Evolutionary conservation across 1,140 invertebrate species (phyloP).

Genomic region (Bacillus rossius): DNA sequence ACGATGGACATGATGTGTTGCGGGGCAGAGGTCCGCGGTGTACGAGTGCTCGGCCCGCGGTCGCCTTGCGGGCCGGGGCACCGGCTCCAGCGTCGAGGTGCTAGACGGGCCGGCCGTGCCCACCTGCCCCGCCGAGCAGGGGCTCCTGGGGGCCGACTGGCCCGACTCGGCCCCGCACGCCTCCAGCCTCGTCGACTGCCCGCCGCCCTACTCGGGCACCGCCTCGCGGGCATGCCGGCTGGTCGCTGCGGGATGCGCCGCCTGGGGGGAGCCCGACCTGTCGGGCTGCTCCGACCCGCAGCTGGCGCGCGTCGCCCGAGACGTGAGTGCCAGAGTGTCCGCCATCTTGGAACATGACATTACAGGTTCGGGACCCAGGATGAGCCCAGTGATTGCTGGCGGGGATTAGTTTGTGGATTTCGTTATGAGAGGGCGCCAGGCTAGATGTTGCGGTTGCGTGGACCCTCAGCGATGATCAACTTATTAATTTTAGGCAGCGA

Average conservation of each 20-base stretch:
- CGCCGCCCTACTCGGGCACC: constrained; percentile 39
- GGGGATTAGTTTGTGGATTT: too few relatives aligned
- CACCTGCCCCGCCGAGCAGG: constrained; percentile 44
- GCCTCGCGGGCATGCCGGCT: constrained; percentile 48
- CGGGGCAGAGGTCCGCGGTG: constrained; percentile 50
- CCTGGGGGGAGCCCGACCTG: constrained; percentile 69
- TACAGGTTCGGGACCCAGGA: too few relatives aligned
- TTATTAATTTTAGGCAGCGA: too few relatives aligned
- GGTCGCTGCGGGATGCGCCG: constrained; percentile 52
- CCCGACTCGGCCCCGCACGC: constrained; percentile 55
- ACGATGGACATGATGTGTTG: too few relatives aligned
- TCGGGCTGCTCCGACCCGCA: constrained; percentile 61
- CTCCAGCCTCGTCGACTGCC: constrained; percentile 54
- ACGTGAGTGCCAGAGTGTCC: too few relatives aligned
- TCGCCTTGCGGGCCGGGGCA: constrained; percentile 49
- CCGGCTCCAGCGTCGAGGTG: constrained; percentile 54
- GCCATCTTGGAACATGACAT: too few relatives aligned
- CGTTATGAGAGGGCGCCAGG: too few relatives aligned
- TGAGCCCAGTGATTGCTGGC: too few relatives aligned
- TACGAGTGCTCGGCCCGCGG: constrained; percentile 54
- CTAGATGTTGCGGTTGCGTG: too few relatives aligned
- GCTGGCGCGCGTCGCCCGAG: constrained; percentile 54
- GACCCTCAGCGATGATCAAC: too few relatives aligned
- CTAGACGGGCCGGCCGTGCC: constrained; percentile 52
- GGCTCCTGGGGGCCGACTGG: constrained; percentile 45